Base-by-base conservation (phyloP, 92 coral and sea anemone species). In the Virgularia gustaviana region DNA sequence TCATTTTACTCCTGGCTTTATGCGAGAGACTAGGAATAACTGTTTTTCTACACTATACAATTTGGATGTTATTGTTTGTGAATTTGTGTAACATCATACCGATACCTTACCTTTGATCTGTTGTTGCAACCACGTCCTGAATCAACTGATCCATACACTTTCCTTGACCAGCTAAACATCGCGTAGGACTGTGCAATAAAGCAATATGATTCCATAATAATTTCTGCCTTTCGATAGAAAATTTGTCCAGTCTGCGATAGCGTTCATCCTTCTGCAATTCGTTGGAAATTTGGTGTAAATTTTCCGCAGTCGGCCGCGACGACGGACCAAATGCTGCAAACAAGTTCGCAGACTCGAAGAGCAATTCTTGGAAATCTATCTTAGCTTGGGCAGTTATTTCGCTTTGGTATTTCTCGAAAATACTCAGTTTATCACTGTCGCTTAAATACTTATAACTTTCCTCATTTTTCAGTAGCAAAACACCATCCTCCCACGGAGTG, bases 91-190 rank as follows among this genome's bases (percentile, higher is more conserved):
- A n/a, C n/a, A n/a, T n/a, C n/a, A n/a, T n/a, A n/a, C n/a, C n/a
- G n/a, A 68, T 19, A 33, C 49, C 76, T n/a, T 83, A 94, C 99
- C 99, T 83, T 82, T 89, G 84, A 16, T 94, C 89, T 22, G 99
- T 94, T 1, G 99, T 89, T 1, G 99, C 90, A 19, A 94, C 99
- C 19, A 94, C 83, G 75, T 89, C 99, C 57, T 94, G 99, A 89
- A 94, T 94, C 33, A 94, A 73, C 2, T 86, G 83, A 83, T 94
- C 99, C 56, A 95, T 89, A 39, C 99, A 94, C 66, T 88, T 87
- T 52, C 88, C 96, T 27, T 95, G 90, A 44, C 99, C 99, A 59
- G 96, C 85, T 32, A 94, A 63, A 65, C 99, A 94, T 74, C 99
- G 70, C 13, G 90, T 85, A 3, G 94, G 87, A 42, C 99, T 94